phyloP scores from a whole-genome alignment of 2,888 invertebrate species.

The Tridacna gigas region DNA sequence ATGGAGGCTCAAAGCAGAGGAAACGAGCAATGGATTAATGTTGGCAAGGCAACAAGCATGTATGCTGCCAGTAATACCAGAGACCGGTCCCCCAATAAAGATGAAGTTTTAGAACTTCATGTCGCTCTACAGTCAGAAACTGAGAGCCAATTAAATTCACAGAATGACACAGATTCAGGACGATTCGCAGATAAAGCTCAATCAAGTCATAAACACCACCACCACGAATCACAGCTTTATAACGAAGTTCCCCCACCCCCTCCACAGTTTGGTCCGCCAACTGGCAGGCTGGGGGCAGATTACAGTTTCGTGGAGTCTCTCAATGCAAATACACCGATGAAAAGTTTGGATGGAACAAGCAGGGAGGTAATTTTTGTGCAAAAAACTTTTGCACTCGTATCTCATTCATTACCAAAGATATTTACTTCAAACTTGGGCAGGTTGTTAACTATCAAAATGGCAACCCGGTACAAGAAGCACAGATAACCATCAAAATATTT shows the following conservation, averaged over 20 bases:
- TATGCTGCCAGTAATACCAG: constrained; percentile 59
- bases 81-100: constrained; percentile 64
- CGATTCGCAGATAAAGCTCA: constrained; percentile 57
- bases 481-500: too few species aligned
- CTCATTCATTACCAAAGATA: too few species aligned
- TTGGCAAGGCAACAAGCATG: constrained; percentile 72
- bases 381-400: too few species aligned
- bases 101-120: constrained; percentile 76
- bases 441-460: too few species aligned
- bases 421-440: too few species aligned
- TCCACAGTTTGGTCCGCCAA: constrained; percentile 52
- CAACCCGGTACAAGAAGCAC: too few species aligned
- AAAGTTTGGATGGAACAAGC: constrained; percentile 49
- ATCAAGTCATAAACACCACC: constrained; percentile 55
- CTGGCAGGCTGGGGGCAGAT: not conserved
- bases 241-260: constrained; percentile 55
- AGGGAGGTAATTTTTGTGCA: constrained; percentile 54
- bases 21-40: constrained; percentile 70
- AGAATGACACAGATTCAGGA: constrained; percentile 81
- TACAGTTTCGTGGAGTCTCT: constrained; percentile 62
- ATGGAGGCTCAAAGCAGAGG: constrained; percentile 63
- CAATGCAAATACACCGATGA: constrained; percentile 46
- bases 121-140: constrained; percentile 78
- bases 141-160: constrained; percentile 73
- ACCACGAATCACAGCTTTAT: constrained; percentile 23